Evolutionary conservation across 2,113 vertebrate genomes (phyloP).

Genomic region (Willisornis vidua): DNA sequence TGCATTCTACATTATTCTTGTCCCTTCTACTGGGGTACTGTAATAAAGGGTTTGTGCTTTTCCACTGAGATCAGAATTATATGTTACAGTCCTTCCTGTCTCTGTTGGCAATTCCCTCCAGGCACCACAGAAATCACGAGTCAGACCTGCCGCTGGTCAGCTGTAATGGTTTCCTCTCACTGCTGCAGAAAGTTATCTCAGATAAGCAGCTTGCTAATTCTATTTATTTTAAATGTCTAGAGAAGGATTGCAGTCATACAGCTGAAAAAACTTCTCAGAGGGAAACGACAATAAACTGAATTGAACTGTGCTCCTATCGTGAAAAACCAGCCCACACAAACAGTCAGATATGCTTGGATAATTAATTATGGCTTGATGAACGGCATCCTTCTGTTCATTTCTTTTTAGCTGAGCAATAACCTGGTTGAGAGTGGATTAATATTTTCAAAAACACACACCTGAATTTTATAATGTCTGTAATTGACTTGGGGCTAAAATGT

Average conservation of each 20-base stretch:
- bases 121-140: background rate
- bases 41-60: background rate
- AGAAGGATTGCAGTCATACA: background rate
- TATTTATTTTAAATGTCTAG: background rate
- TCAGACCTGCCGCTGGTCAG: background rate
- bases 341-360: background rate
- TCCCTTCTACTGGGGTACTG: background rate
- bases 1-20: background rate
- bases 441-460: background rate
- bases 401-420: background rate
- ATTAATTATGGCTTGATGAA: constrained; percentile 11
- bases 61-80: background rate
- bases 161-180: background rate
- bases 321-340: background rate
- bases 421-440: background rate
- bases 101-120: background rate
- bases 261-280: constrained; percentile 7
- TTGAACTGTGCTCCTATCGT: background rate
- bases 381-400: background rate
- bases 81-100: background rate
- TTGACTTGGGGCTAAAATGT: background rate
- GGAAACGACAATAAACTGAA: background rate
- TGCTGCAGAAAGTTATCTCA: constrained; percentile 18
- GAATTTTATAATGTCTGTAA: background rate
- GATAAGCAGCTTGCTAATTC: constrained; percentile 32